phyloP scores from a whole-genome alignment of 2,113 vertebrate species.

The Amblyopsis rosae region DNA sequence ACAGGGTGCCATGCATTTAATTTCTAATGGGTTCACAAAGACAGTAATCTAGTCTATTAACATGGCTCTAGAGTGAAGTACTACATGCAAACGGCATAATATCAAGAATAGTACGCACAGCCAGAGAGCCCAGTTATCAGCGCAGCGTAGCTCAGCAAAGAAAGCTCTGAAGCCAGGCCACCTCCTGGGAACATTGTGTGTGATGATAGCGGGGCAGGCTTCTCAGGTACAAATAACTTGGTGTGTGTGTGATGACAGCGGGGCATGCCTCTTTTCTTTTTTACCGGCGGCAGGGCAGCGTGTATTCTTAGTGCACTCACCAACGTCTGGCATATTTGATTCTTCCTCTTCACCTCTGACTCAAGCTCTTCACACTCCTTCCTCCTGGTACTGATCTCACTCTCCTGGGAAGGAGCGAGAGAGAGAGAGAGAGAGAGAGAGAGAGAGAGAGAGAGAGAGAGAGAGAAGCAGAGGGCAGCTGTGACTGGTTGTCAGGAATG shows the following conservation, averaged over 20 bases:
- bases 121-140: constrained; percentile 46
- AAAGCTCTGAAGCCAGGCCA: background rate
- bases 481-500: background rate
- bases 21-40: no score
- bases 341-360: constrained; percentile 78
- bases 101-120: constrained; percentile 37
- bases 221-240: constrained; percentile 66
- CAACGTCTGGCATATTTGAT: constrained; percentile 83
- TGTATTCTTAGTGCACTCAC: constrained; percentile 74
- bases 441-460: no score
- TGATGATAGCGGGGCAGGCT: constrained; percentile 52
- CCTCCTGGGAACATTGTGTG: constrained; percentile 56
- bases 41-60: no score
- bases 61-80: no score
- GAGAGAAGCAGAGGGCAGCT: background rate
- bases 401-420: constrained; percentile 66
- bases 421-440: no score
- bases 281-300: constrained; percentile 33
- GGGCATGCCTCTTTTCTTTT: constrained; percentile 47
- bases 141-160: constrained; percentile 15
- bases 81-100: background rate
- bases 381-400: constrained; percentile 75
- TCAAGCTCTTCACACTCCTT: constrained; percentile 76
- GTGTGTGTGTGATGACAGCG: constrained; percentile 56
- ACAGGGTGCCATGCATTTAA: no score